These are phyloP conservation scores for Oscarella lobularis DNA, from an alignment of 37 sponge, comb jelly and placozoan species.

Conservation along the genomic window DNA sequence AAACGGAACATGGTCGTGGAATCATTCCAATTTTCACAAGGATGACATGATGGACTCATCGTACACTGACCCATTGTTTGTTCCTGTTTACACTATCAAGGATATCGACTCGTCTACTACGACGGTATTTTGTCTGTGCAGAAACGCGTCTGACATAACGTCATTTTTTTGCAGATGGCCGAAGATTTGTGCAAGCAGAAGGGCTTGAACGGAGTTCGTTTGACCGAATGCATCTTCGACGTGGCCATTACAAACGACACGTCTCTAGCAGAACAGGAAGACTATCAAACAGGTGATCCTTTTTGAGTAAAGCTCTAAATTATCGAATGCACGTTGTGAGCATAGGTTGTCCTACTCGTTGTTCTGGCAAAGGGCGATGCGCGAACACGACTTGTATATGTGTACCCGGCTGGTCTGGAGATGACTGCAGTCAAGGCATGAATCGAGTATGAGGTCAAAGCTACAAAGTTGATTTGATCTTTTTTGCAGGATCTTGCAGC, in stretches of 20 bases:
- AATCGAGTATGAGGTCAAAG: no score
- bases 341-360: neutral
- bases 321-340: no score
- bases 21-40: neutral
- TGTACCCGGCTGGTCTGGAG: neutral
- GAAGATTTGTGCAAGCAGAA: neutral
- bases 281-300: neutral
- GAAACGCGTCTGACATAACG: no score
- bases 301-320: no score
- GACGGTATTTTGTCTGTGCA: no score
- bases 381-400: neutral
- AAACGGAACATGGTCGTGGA: neutral
- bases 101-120: neutral
- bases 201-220: neutral
- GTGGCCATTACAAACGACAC: neutral
- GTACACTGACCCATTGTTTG: neutral
- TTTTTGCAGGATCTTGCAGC: neutral
- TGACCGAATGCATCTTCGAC: neutral
- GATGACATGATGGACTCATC: neutral
- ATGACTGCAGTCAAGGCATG: neutral
- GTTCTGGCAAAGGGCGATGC: constrained; percentile 1
- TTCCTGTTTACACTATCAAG: neutral
- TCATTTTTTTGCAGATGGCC: neutral
- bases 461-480: no score
- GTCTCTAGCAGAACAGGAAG: neutral